These are phyloP conservation scores for Thereva nobilitata DNA, from an alignment of 2,888 invertebrate genomes.

Conservation along the genomic window DNA sequence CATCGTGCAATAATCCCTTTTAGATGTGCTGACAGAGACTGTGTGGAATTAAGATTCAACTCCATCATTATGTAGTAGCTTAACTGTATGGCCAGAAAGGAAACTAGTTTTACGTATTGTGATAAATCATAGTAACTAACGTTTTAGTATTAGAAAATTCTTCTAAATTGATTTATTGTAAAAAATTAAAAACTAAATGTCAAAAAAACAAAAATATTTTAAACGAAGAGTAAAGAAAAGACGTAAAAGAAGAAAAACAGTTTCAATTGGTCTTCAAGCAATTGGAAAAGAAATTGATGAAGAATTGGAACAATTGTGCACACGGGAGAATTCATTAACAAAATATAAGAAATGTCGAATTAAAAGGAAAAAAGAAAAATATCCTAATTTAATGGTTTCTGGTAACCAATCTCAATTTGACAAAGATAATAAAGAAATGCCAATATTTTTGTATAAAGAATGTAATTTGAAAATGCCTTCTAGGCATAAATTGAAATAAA, in stretches of 20 bases:
- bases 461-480: not conserved
- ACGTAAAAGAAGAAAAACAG: slow-evolving; percentile 10
- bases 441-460: slow-evolving; percentile 5
- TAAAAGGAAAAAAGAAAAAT: slow-evolving; percentile 26
- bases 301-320: slow-evolving; percentile 25
- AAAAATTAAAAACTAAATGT: no score
- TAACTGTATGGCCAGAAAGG: no score
- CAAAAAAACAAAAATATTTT: no score
- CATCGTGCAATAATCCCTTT: no score
- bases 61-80: no score
- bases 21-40: no score
- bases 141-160: no score
- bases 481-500: not conserved
- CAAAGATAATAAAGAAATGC: slow-evolving; percentile 1
- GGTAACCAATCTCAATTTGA: slow-evolving; percentile 8
- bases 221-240: not conserved
- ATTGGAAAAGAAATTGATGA: slow-evolving; percentile 20
- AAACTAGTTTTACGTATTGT: no score
- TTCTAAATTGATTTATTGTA: no score
- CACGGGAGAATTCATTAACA: not conserved
- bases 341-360: slow-evolving; percentile 28
- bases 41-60: no score
- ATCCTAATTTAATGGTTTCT: slow-evolving; percentile 27
- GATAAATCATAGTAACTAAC: no score
- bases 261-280: slow-evolving; percentile 34